A percentile compares a stretch with the other conserved stretches of the same genome.
Conservation (phyloP, 2,888 invertebrate genomes). For the Trimorus sp. region DNA sequence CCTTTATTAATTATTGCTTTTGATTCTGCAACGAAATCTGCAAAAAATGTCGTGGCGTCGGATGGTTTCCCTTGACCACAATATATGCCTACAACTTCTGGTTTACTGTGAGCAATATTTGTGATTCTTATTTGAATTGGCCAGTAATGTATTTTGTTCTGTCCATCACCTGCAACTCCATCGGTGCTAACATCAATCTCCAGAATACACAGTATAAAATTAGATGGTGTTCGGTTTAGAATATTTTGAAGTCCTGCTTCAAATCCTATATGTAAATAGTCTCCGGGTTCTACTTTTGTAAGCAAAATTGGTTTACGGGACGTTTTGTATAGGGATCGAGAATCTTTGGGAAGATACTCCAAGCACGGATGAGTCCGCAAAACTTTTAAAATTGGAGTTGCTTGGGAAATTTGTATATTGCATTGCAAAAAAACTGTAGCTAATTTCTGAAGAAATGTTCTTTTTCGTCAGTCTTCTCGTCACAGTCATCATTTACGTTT, state of each 20-base stretch:
- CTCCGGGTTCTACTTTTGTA: background rate
- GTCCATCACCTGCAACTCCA: too few species aligned
- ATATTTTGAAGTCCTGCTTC: background rate
- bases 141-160: too few species aligned
- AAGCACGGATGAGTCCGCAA: constrained; percentile 4
- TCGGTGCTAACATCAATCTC: too few species aligned
- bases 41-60: too few species aligned
- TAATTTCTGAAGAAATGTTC: too few species aligned
- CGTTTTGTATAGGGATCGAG: constrained; percentile 4
- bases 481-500: too few species aligned
- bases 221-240: background rate
- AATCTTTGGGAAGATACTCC: background rate
- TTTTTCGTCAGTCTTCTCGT: too few species aligned
- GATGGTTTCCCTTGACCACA: too few species aligned
- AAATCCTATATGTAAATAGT: constrained; percentile 9
- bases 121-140: too few species aligned
- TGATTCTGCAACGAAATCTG: too few species aligned
- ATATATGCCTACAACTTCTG: too few species aligned
- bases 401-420: constrained; percentile 1
- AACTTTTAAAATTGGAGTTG: constrained; percentile 15
- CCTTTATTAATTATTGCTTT: background rate
- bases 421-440: background rate
- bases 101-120: too few species aligned
- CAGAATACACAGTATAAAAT: background rate
- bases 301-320: constrained; percentile 1